These are phyloP conservation scores for Ceyx melanurus DNA, from an alignment of 2,113 vertebrate genomes.

Conservation along the genomic window DNA sequence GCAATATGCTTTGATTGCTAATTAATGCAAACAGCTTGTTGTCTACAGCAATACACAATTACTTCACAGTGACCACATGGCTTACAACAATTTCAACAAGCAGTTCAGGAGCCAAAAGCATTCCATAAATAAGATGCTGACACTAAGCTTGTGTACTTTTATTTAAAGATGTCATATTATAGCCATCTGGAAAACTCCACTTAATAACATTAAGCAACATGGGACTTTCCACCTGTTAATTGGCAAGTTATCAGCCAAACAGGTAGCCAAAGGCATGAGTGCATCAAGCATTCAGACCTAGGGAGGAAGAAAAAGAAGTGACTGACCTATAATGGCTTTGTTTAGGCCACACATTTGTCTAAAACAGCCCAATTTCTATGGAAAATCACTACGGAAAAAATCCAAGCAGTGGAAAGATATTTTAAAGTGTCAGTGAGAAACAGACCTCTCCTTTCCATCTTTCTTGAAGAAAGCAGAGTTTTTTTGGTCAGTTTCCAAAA, in stretches of 20 bases:
- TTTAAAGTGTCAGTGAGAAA: not conserved
- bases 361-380: not conserved
- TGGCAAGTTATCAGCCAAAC: not conserved
- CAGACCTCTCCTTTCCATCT: not conserved
- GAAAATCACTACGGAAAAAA: not conserved
- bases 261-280: slow-evolving; percentile 15
- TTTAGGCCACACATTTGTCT: not conserved
- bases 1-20: slow-evolving; percentile 72
- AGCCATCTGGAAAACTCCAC: slow-evolving; percentile 50
- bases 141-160: slow-evolving; percentile 47
- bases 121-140: slow-evolving; percentile 63
- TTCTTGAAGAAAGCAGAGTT: not conserved
- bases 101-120: slow-evolving; percentile 61
- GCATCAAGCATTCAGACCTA: not conserved
- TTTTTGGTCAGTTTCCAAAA: not conserved
- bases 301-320: not conserved
- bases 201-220: not conserved
- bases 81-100: slow-evolving; percentile 64
- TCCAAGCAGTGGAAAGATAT: not conserved
- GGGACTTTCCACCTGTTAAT: not conserved
- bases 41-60: slow-evolving; percentile 67
- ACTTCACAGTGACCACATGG: slow-evolving; percentile 71
- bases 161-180: slow-evolving; percentile 54
- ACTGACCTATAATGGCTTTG: not conserved
- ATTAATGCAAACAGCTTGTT: slow-evolving; percentile 77